These are phyloP conservation scores for Drosophila lini DNA, from an alignment of 1,140 invertebrate genomes.

Conservation along the genomic window DNA sequence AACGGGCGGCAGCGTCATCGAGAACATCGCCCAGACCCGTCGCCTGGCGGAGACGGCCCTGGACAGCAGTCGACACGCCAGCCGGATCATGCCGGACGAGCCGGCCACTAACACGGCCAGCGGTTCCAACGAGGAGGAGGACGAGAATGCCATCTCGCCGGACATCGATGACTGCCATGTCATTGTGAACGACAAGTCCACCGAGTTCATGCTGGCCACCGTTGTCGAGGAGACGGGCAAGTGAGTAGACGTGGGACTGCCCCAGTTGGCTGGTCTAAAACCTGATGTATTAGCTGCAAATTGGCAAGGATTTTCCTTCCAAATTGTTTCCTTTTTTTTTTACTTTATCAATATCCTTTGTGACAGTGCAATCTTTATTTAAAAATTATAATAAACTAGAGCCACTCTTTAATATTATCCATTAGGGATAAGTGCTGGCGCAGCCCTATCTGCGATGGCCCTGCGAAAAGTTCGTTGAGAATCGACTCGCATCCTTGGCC, in stretches of 20 bases:
- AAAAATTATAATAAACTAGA: not conserved
- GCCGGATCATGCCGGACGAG: constrained; percentile 86
- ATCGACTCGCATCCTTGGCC: not conserved
- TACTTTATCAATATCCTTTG: not conserved
- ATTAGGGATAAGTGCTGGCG: not conserved
- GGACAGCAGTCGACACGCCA: constrained; percentile 87
- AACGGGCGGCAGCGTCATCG: constrained; percentile 93
- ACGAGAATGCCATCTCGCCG: constrained; percentile 87
- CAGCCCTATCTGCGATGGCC: constrained; percentile 20
- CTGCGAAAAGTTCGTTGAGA: constrained; percentile 6
- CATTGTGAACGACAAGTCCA: constrained; percentile 95
- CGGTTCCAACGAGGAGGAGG: constrained; percentile 94
- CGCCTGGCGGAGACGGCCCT: constrained; percentile 92
- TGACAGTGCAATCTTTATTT: too few species aligned
- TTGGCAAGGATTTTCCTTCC: not conserved
- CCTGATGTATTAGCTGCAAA: not conserved
- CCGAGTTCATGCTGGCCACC: constrained; percentile 94
- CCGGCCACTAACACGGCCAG: constrained; percentile 95
- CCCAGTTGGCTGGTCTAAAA: not conserved
- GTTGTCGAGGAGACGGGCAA: constrained; percentile 92
- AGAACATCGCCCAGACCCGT: constrained; percentile 93
- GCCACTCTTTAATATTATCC: not conserved
- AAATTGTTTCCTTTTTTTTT: not conserved
- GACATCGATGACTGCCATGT: constrained; percentile 91
- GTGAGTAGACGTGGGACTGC: constrained; percentile 81